These are phyloP conservation scores for Acleris sparsana DNA, from an alignment of 2,888 invertebrate genomes.

Conservation along the genomic window DNA sequence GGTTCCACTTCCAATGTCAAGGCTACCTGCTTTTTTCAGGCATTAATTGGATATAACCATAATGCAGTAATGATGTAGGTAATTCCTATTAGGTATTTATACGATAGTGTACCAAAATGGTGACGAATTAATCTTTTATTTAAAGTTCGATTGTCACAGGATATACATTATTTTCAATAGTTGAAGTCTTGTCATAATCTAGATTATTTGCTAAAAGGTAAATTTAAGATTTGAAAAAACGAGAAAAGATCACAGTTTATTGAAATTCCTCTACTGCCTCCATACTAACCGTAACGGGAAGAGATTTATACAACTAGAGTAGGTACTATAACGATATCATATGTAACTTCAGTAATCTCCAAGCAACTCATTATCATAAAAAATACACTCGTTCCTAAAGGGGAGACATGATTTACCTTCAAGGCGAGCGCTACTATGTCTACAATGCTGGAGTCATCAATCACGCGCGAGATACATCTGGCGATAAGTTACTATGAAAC, in stretches of 20 bases:
- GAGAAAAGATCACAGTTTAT: too few species aligned
- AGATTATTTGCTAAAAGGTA: too few species aligned
- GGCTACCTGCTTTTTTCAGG: slow-evolving; percentile 46
- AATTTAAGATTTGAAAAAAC: too few species aligned
- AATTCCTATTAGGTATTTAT: slow-evolving; percentile 13
- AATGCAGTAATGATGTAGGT: slow-evolving; percentile 22
- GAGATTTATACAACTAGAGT: too few species aligned
- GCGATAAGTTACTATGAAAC: slow-evolving; percentile 31
- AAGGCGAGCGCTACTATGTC: neutral
- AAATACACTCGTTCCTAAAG: neutral
- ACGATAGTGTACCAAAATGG: neutral
- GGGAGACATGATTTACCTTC: neutral
- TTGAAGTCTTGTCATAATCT: too few species aligned
- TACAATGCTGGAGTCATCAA: slow-evolving; percentile 15
- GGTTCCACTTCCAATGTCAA: slow-evolving; percentile 59
- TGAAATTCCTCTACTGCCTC: too few species aligned
- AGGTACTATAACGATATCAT: too few species aligned
- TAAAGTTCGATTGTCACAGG: too few species aligned
- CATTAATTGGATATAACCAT: slow-evolving; percentile 45
- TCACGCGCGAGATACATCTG: slow-evolving; percentile 18
- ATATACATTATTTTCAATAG: too few species aligned
- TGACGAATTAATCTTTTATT: too few species aligned
- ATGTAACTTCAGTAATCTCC: neutral
- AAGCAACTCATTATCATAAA: slow-evolving; percentile 1
- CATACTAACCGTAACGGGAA: too few species aligned